phyloP scores from a whole-genome alignment of 2,888 invertebrate genomes.

The Agonopterix subpropinquella region DNA sequence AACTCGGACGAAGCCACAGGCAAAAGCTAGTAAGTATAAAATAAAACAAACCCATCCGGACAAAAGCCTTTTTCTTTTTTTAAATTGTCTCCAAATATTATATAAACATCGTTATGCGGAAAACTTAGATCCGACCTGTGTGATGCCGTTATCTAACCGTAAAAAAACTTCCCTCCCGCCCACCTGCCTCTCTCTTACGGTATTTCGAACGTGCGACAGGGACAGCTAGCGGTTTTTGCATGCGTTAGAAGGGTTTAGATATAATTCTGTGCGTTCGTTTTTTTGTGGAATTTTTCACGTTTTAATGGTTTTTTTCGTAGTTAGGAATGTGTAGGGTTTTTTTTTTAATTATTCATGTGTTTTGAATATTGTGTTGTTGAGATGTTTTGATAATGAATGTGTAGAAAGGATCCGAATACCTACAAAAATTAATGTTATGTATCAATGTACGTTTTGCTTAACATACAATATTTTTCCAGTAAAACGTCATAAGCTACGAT shows the following conservation, averaged over 20 bases:
- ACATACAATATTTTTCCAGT: no score
- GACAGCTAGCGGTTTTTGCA: conserved; percentile 25
- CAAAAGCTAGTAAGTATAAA: not conserved
- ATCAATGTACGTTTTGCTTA: no score
- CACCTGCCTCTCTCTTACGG: conserved; percentile 58
- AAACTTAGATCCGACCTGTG: conserved; percentile 28
- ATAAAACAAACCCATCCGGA: not conserved
- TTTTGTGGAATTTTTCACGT: conserved; percentile 20
- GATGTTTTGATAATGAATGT: no score
- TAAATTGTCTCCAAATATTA: no score
- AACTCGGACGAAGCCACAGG: no score
- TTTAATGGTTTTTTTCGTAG: no score
- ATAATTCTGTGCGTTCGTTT: conserved; percentile 42
- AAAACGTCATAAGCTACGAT: no score
- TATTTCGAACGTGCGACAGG: conserved; percentile 63
- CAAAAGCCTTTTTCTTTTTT: not conserved
- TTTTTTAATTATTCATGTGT: no score
- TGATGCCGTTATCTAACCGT: conserved; percentile 67
- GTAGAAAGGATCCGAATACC: no score
- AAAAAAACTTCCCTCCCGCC: conserved; percentile 71
- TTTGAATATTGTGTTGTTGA: no score
- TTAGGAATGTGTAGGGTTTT: no score
- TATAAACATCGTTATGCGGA: conserved; percentile 41
- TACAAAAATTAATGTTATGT: no score
- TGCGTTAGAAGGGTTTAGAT: conserved; percentile 34